Conservation (phyloP, 2,797 vertebrate species). For the Microchirus variegatus region DNA sequence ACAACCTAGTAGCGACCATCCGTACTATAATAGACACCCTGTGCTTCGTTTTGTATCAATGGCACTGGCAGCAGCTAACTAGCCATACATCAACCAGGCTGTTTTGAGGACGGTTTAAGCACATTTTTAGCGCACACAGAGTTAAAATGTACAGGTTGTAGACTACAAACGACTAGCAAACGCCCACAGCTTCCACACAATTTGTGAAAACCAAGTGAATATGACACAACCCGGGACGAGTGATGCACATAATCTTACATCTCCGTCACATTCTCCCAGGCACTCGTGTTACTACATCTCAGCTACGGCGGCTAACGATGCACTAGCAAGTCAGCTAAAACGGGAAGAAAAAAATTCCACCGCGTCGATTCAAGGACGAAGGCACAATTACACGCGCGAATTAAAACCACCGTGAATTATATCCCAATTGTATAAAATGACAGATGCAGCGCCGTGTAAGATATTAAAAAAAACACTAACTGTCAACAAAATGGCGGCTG, state of each 20-base stretch:
- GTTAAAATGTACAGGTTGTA: background rate
- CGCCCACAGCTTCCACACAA: conserved; percentile 3
- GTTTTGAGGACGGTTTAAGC: conserved; percentile 46
- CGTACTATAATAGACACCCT: conserved; percentile 57
- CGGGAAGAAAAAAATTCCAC: conserved; percentile 17
- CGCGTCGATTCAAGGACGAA: conserved; percentile 17
- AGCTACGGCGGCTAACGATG: conserved; percentile 77
- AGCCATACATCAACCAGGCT: conserved; percentile 66
- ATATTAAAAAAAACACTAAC: conserved; percentile 85
- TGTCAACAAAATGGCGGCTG: conserved; percentile 90
- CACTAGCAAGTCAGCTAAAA: conserved; percentile 65
- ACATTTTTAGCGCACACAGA: conserved; percentile 33
- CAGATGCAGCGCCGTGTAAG: conserved; percentile 70
- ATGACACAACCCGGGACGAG: conserved; percentile 49
- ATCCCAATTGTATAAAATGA: conserved; percentile 50
- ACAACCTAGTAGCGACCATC: conserved; percentile 39
- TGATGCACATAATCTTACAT: conserved; percentile 69
- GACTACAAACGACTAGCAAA: conserved; percentile 15
- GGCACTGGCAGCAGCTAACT: conserved; percentile 68
- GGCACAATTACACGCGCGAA: background rate
- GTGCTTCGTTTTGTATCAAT: conserved; percentile 62
- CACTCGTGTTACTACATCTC: conserved; percentile 78
- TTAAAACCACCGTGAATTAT: conserved; percentile 4
- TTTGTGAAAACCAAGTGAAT: conserved; percentile 33
- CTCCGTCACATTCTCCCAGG: conserved; percentile 72